phyloP scores from a whole-genome alignment of 2,113 vertebrate species.

The Brachyhypopomus gauderio region DNA sequence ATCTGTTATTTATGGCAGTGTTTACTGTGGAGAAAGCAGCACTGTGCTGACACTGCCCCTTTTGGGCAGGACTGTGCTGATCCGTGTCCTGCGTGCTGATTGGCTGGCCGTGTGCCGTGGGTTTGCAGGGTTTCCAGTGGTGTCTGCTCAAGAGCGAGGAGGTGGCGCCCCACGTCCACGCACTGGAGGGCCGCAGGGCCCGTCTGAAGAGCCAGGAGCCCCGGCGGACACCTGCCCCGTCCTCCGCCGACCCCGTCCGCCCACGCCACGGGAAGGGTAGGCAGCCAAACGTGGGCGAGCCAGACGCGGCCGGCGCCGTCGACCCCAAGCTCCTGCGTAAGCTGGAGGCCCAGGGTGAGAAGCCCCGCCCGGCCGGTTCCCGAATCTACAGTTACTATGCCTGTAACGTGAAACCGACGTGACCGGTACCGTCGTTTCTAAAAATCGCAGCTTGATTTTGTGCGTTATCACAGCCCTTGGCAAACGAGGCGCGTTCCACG shows the following conservation, averaged over 20 bases:
- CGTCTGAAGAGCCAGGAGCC: slow-evolving; percentile 77
- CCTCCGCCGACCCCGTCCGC: slow-evolving; percentile 38
- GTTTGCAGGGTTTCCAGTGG: slow-evolving; percentile 89
- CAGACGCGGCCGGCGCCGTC: slow-evolving; percentile 74
- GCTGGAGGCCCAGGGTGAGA: slow-evolving; percentile 89
- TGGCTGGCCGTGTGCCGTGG: background rate
- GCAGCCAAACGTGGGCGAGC: slow-evolving; percentile 75
- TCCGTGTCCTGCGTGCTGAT: background rate
- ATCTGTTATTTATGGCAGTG: too few relatives aligned
- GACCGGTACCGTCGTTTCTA: too few relatives aligned
- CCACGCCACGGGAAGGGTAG: slow-evolving; percentile 76
- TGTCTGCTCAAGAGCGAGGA: slow-evolving; percentile 87
- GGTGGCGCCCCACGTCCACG: slow-evolving; percentile 80
- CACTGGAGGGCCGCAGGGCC: slow-evolving; percentile 88
- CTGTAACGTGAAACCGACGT: too few relatives aligned
- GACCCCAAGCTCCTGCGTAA: slow-evolving; percentile 87
- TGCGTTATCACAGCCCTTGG: background rate
- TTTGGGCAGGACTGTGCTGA: background rate
- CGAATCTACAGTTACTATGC: too few relatives aligned
- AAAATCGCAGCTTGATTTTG: too few relatives aligned
- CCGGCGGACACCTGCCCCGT: slow-evolving; percentile 70
- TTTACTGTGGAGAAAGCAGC: background rate
- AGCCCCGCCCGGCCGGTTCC: background rate
- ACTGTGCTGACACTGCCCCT: background rate
- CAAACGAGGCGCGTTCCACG: background rate